These are phyloP conservation scores for Colletes gigas DNA, from an alignment of 1,140 invertebrate genomes.

Conservation along the genomic window DNA sequence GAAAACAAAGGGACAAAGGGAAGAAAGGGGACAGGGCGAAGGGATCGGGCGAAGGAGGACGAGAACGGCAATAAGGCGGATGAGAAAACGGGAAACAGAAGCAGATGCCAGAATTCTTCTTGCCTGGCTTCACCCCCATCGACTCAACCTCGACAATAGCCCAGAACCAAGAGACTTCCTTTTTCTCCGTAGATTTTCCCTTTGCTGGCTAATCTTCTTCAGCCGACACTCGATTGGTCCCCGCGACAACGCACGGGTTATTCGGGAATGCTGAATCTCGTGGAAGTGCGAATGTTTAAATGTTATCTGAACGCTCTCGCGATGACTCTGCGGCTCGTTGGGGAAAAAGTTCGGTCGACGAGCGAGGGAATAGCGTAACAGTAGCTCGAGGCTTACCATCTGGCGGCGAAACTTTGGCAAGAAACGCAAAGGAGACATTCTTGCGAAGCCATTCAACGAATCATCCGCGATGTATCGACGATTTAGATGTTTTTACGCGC, in stretches of 20 bases:
- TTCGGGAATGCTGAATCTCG: slow-evolving; percentile 6
- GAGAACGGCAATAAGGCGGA: slow-evolving; percentile 57
- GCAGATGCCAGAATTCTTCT: slow-evolving; percentile 58
- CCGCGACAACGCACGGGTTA: neutral
- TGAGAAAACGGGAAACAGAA: slow-evolving; percentile 58
- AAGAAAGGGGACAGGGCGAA: slow-evolving; percentile 1
- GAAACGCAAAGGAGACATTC: neutral
- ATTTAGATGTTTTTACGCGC: slow-evolving; percentile 24
- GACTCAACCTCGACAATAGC: slow-evolving; percentile 53
- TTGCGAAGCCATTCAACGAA: neutral
- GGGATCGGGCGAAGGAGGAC: slow-evolving; percentile 6
- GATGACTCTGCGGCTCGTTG: too few species aligned
- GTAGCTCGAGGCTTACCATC: too few species aligned
- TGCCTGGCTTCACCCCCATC: slow-evolving; percentile 54
- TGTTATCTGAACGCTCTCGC: too few species aligned
- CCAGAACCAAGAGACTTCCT: slow-evolving; percentile 14
- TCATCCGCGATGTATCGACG: slow-evolving; percentile 9
- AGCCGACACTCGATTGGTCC: slow-evolving; percentile 29
- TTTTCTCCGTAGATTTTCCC: slow-evolving; percentile 27
- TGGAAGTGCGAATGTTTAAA: too few species aligned
- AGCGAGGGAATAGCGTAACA: too few species aligned
- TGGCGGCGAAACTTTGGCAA: neutral
- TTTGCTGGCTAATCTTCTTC: slow-evolving; percentile 46
- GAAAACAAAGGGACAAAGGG: slow-evolving; percentile 23
- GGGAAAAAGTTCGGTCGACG: too few species aligned